Base-by-base conservation (phyloP, 2,113 vertebrate genomes). In the Meriones unguiculatus region DNA sequence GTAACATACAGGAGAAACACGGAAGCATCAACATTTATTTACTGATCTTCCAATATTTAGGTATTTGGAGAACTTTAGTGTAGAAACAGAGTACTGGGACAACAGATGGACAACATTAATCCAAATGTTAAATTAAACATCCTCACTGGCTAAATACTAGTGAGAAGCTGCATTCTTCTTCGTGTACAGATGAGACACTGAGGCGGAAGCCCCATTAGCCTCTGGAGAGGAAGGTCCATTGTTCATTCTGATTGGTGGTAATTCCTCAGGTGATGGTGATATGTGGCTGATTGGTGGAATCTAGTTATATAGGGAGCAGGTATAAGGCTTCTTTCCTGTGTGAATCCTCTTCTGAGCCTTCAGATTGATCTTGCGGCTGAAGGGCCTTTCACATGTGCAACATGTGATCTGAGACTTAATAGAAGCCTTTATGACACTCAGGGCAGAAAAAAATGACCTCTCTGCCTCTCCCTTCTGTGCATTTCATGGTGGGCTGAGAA, bases 261-360 rank as follows among this genome's bases (percentile, higher is more conserved):
- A 25, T 0, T 57, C 91, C 54, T 62, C 9, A 94, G 41, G 14
- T 95, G 93, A 69, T 30, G 92, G 77, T 94, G 86, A 64, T 80
- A 97, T 3, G 97, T 95, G 30, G 97, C 95, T 14, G 96, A 95
- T 62, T 95, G 92, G 67, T 46, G 62, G 84, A 77, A 93, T 7
- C 69, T 0, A 8, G 3, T 38, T 25, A 59, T 81, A 93, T 7
- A 81, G 2, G 10, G 38, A 20, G 4, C 94, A 88, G 4, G 0
- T 25, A 0, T 81, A 92, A 30, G 86, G 86, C 38, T 92, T 95
- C 65, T 94, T 91, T 7, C 91, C 94, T 1, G 32, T 80, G 84
- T 97, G 96, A 32, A 92, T 95, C 73, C 97, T 95, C 72, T 93
- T 65, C 0, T 72, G 77, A 52, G 92, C 59, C n/a, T 3, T 20